Percentiles rank a stretch among this genome's conserved stretches.
These are phyloP conservation scores for Plebejus anna DNA, from an alignment of 2,888 invertebrate species.

Conservation along the genomic window DNA sequence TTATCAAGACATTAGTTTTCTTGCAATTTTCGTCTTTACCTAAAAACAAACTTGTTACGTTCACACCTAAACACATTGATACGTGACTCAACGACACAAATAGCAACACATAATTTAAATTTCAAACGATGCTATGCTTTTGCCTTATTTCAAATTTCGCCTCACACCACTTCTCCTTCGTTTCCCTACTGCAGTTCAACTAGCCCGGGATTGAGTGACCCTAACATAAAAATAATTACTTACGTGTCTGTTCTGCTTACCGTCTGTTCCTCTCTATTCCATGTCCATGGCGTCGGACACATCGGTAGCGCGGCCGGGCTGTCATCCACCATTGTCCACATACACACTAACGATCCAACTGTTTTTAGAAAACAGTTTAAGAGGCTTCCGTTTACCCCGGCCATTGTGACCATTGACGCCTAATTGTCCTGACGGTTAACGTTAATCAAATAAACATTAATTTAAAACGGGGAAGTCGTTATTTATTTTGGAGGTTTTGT, in stretches of 20 bases:
- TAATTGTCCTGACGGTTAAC: constrained; percentile 58
- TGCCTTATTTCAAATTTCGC: not conserved
- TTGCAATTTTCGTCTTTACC: no score
- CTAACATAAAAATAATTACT: no score
- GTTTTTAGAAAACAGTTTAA: constrained; percentile 76
- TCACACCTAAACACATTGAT: no score
- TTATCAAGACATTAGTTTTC: no score
- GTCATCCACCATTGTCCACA: constrained; percentile 40
- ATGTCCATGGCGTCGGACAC: constrained; percentile 31
- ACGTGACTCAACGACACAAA: not conserved
- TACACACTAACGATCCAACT: constrained; percentile 49
- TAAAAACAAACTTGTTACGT: no score
- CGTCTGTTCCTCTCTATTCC: not conserved
- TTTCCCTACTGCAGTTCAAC: not conserved
- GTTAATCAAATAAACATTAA: constrained; percentile 69
- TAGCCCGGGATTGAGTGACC: not conserved
- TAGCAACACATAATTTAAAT: not conserved
- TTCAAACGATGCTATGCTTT: no score
- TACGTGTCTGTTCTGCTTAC: not conserved
- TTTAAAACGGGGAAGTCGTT: constrained; percentile 51
- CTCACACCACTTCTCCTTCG: not conserved
- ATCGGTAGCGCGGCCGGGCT: constrained; percentile 46
- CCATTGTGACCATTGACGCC: constrained; percentile 66
- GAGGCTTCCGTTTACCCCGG: constrained; percentile 68
- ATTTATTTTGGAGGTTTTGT: constrained; percentile 48